Base-by-base conservation (phyloP, 2,113 vertebrate species). In the Odontesthes bonariensis region DNA sequence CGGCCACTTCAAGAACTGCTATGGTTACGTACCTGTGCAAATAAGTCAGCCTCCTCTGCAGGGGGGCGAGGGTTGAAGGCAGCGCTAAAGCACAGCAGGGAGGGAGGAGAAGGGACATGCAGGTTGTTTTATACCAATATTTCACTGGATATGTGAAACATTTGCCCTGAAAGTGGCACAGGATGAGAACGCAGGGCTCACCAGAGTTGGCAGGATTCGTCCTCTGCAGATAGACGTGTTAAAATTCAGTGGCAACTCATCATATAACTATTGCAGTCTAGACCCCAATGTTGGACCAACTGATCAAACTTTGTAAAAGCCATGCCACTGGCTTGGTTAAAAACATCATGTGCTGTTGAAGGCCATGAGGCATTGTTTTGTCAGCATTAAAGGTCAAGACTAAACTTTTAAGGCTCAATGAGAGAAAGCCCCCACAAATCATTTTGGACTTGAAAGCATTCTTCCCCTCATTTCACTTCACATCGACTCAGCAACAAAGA, bases 371-470 rank as follows among this genome's bases (percentile, higher is more conserved):
- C 35, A 72, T 6, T 33, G 20, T 61, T 71, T 60, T 32, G 3
- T 23, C 31, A 31, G 1, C 3, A 47, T 64, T 19, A 13, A 31
- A n/a, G 0, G 6, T 44, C 19, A 40, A 23, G 22, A 40, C n/a
- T 44, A 5, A 73, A 51, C 27, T 27, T 27, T 27, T 27, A 27
- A 27, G 27, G 10, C 31, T 51, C 1, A n/a, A 40, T 13, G 16
- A 23, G 2, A 44, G 6, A 44, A 44, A 5, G 13, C 12, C 16
- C 16, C 11, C 5, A 32, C 10, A 47, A 4, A 35, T 57, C 17
- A 32, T 51, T 73, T 31, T 40, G 44, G 42, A 62, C 42, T 66
- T 55, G 11, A 75, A 55, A 17, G 44, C 46, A 6, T 19, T 49
- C 46, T 17, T 49, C 1, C 6, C 14, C 12, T 65, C 3, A 58